Conservation (phyloP, 1,140 invertebrate genomes). For the Calephelis virginiensis region DNA sequence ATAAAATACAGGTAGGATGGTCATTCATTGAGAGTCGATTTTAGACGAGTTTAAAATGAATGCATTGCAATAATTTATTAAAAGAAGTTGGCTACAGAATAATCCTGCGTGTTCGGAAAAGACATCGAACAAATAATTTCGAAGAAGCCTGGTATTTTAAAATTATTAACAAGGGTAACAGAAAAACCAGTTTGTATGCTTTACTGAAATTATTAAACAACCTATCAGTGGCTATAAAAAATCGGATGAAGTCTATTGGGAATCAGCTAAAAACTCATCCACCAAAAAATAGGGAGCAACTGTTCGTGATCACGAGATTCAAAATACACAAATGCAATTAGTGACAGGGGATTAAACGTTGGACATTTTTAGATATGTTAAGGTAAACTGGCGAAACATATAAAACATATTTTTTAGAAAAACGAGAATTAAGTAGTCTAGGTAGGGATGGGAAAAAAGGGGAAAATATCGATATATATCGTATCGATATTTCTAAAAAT, state of each 20-base stretch:
- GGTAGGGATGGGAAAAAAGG: no score
- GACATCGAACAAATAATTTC: conserved; percentile 1
- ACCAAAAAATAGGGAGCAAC: conserved; percentile 3
- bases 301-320: background rate
- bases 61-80: background rate
- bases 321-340: no score
- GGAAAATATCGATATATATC: no score
- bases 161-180: background rate
- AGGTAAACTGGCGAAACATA: no score
- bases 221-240: conserved; percentile 5
- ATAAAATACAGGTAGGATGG: conserved; percentile 4
- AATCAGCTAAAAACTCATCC: background rate
- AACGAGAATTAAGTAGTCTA: no score
- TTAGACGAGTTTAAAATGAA: conserved; percentile 2
- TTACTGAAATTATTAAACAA: conserved; percentile 6
- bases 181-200: conserved; percentile 4
- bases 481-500: no score
- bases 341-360: no score
- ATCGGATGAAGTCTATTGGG: conserved; percentile 5
- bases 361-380: no score
- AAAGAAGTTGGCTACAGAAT: background rate
- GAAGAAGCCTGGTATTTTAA: no score
- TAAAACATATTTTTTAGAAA: no score
- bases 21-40: conserved; percentile 3
- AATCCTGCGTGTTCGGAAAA: conserved; percentile 4